These are phyloP conservation scores for Furcifer pardalis DNA, from an alignment of 2,797 vertebrate species.

Conservation along the genomic window DNA sequence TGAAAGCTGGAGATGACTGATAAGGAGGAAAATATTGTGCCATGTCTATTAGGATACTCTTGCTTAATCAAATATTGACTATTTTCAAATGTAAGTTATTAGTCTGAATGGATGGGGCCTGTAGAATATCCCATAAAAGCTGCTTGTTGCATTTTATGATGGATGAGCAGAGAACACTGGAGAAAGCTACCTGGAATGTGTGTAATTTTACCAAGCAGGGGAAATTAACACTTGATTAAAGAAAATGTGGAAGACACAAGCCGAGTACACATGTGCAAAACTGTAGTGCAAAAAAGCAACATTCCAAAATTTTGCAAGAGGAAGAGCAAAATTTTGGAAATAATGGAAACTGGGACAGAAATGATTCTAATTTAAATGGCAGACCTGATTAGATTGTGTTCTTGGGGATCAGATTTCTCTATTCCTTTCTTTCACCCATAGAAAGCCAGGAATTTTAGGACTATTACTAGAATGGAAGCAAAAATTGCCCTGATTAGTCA, in stretches of 20 bases:
- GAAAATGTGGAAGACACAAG: background rate
- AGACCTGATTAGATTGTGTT: background rate
- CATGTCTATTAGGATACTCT: background rate
- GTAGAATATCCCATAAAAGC: background rate
- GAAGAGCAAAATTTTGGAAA: background rate
- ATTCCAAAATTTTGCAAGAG: background rate
- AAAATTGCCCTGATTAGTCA: no score
- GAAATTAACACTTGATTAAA: slow-evolving; percentile 18
- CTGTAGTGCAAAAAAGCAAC: no score
- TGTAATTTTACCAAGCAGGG: background rate
- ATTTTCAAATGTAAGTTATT: background rate
- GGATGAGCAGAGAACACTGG: slow-evolving; percentile 12
- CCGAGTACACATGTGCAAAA: no score
- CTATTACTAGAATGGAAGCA: background rate
- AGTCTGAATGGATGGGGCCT: background rate
- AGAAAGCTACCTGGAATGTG: slow-evolving; percentile 38
- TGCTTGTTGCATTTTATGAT: background rate
- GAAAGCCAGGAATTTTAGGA: background rate
- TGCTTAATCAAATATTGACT: slow-evolving; percentile 7
- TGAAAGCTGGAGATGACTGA: slow-evolving; percentile 19
- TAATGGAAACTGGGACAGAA: background rate
- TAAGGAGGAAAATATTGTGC: background rate
- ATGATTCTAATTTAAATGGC: background rate
- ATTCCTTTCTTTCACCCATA: background rate
- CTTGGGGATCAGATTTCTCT: background rate